Base-by-base conservation (phyloP, 2,888 invertebrate species). In the Geophilus truncorum region DNA sequence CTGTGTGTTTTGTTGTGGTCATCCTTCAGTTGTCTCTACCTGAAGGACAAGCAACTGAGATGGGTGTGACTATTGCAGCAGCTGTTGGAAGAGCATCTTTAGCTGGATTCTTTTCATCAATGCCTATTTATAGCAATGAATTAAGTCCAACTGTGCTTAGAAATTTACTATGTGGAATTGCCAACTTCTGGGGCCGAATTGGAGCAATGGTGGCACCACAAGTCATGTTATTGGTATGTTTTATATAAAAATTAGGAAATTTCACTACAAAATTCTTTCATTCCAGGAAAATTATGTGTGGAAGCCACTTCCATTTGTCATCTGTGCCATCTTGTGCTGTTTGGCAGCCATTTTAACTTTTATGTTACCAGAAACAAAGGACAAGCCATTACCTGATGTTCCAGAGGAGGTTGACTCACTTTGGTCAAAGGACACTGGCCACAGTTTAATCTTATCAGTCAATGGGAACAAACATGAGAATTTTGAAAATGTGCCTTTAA, bases 161-260 rank as follows among this genome's bases (percentile, higher is more conserved):
- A 28, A 70, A 70, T 25, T 36, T 82, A 15, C 81, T 79, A n/a
- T 84, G 88, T 36, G 90, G 90, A 25, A 84, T 88, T 12, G 89
- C 89, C 84, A 86, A 88, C 0, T 87, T 88, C 84, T 87, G 88
- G 83, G 88, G 88, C 5, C 85, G 89, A 82, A 85, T 89, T 15
- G 89, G 89, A 0, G 88, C 88, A 78, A 85, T 89, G 30, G 84
- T 88, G 25, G 88, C 88, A 18, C 88, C 88, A 9, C 87, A 88
- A 83, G 85, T 86, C 45, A 83, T 78, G 36, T 81, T 87, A 40
- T 83, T 87, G 83, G 83, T 83, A 78, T 81, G 79, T 7, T 4
- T 1, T 12, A 15, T n/a, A 70, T 12, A 7, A 62, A 62, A 28
- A 25, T 25, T 25, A 23, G 6, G 2, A 57, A 57, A 57, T 5